These are phyloP conservation scores for Terrapene triunguis DNA, from an alignment of 2,113 vertebrate species.

Conservation along the genomic window DNA sequence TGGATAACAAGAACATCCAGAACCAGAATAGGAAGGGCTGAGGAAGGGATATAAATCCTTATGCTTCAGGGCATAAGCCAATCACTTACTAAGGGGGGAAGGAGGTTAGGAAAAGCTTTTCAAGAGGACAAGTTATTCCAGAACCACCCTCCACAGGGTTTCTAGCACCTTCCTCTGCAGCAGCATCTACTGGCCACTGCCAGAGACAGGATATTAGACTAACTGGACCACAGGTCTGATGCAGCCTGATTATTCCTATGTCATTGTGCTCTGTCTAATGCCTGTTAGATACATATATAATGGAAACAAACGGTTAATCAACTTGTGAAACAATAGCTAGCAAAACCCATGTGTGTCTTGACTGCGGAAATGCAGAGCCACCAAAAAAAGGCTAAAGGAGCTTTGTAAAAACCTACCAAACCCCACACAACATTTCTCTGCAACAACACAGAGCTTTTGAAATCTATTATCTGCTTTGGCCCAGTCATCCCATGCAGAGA, in stretches of 20 bases:
- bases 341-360: neutral
- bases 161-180: neutral
- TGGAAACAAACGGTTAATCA: accelerated
- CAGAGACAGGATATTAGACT: neutral
- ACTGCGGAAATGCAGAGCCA: neutral
- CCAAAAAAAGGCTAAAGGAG: neutral
- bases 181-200: neutral
- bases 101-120: neutral
- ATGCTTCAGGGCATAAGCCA: neutral
- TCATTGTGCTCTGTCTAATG: no score
- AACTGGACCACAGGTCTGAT: neutral
- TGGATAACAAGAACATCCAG: neutral
- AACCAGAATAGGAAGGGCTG: neutral
- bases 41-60: neutral
- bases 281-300: neutral
- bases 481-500: neutral
- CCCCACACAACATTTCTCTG: neutral
- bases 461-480: slow-evolving; percentile 3
- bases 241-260: no score
- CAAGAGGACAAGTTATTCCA: neutral
- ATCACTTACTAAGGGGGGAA: neutral
- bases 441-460: slow-evolving; percentile 36
- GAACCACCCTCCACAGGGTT: neutral
- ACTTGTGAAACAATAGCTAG: neutral
- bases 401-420: slow-evolving; percentile 4